These are phyloP conservation scores for Psophia crepitans DNA, from an alignment of 2,113 vertebrate species.

Conservation along the genomic window DNA sequence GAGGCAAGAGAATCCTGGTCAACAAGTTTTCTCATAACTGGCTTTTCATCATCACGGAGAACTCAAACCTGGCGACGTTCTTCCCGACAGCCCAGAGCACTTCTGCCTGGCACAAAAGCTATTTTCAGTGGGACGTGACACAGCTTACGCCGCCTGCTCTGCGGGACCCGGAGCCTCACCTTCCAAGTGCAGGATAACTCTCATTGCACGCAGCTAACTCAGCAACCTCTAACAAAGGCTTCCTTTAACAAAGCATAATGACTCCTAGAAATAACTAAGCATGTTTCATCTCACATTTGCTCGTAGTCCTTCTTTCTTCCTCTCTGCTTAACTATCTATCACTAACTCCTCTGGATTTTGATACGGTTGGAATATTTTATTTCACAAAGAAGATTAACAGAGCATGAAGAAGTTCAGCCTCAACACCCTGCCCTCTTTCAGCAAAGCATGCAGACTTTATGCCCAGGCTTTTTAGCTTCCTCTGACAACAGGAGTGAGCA, in stretches of 20 bases:
- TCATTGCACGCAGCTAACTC: rapidly evolving
- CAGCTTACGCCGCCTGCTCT: neutral
- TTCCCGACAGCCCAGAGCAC: neutral
- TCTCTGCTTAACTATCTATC: neutral
- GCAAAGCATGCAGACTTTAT: neutral
- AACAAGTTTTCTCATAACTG: neutral
- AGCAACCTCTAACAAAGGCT: neutral
- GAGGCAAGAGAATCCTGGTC: neutral
- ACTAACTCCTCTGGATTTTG: neutral
- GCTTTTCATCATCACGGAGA: neutral
- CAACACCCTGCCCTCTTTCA: neutral
- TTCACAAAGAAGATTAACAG: neutral
- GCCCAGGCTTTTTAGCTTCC: neutral
- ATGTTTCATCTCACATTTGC: neutral
- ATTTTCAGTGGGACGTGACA: neutral
- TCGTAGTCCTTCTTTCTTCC: neutral
- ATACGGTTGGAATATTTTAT: neutral
- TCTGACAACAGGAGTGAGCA: neutral
- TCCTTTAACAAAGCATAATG: neutral
- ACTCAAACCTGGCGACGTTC: neutral
- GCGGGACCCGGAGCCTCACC: neutral
- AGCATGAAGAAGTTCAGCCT: neutral
- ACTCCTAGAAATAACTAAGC: neutral
- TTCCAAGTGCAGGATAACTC: neutral
- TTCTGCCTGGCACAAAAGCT: neutral